phyloP scores from a whole-genome alignment of 2,113 vertebrate species.

The Bufo gargarizans region DNA sequence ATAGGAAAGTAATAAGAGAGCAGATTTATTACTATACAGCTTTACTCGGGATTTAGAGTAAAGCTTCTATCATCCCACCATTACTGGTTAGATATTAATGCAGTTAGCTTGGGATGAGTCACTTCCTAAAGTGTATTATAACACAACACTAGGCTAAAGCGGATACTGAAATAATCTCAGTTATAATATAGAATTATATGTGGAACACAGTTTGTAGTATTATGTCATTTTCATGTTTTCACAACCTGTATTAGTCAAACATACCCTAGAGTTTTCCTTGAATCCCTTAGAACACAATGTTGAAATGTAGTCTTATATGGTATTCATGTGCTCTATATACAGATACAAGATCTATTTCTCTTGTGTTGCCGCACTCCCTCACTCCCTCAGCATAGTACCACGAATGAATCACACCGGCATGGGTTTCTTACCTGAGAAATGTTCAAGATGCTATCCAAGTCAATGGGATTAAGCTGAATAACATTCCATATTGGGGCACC shows the following conservation, averaged over 20 bases:
- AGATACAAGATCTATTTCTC: too few species aligned
- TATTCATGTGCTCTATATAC: background rate
- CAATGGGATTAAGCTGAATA: slow-evolving; percentile 66
- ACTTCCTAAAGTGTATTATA: background rate
- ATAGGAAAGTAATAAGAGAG: slow-evolving; percentile 3
- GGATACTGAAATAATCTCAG: slow-evolving; percentile 7
- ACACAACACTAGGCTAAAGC: slow-evolving; percentile 39
- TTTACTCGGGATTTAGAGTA: background rate
- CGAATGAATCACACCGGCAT: background rate
- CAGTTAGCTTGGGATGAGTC: background rate
- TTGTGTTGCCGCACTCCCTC: too few species aligned
- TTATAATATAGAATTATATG: background rate
- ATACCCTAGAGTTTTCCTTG: background rate
- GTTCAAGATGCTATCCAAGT: slow-evolving; percentile 69
- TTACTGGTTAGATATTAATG: slow-evolving; percentile 30
- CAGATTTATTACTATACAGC: slow-evolving; percentile 2
- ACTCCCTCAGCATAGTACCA: background rate
- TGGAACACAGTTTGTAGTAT: background rate
- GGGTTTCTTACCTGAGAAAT: slow-evolving; percentile 65
- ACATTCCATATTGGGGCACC: slow-evolving; percentile 72
- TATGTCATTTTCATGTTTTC: background rate
- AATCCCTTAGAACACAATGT: background rate
- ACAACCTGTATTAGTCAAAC: background rate
- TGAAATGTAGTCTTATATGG: background rate
- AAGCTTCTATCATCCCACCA: background rate